Evolutionary conservation across 1,140 invertebrate genomes (phyloP).

Genomic region (Mylabris phalerata): DNA sequence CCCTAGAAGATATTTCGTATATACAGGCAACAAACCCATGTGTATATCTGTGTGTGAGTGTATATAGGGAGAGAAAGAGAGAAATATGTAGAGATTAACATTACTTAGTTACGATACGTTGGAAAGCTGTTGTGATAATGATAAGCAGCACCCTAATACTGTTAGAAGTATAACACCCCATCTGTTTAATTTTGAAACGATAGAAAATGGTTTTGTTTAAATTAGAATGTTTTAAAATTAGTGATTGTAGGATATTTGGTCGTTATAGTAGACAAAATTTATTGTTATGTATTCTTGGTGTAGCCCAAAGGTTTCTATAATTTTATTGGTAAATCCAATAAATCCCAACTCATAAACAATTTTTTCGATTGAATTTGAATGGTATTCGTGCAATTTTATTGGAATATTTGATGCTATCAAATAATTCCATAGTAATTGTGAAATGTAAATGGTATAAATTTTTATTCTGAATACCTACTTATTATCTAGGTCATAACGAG

Average conservation of each 20-base stretch:
- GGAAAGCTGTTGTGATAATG: neutral
- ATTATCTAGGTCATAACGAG: conserved; percentile 8
- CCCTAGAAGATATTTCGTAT: neutral
- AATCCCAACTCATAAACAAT: neutral
- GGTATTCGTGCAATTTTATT: neutral
- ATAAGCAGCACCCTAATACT: no score
- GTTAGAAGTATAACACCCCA: no score
- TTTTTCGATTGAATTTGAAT: neutral
- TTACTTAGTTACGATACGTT: neutral
- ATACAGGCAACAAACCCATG: neutral
- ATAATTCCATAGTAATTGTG: neutral
- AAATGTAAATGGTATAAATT: conserved; percentile 5
- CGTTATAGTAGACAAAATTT: no score
- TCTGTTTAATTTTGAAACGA: no score
- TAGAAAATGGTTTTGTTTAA: no score
- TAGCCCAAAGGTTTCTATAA: neutral
- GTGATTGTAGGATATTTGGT: no score
- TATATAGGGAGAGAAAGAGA: neutral
- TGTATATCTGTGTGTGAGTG: neutral
- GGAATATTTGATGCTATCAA: neutral
- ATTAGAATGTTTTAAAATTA: no score
- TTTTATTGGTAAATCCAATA: neutral
- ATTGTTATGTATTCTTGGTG: no score
- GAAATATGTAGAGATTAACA: neutral
- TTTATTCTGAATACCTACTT: conserved; percentile 7